These are phyloP conservation scores for Cololabis saira DNA, from an alignment of 2,113 vertebrate species.

Conservation along the genomic window DNA sequence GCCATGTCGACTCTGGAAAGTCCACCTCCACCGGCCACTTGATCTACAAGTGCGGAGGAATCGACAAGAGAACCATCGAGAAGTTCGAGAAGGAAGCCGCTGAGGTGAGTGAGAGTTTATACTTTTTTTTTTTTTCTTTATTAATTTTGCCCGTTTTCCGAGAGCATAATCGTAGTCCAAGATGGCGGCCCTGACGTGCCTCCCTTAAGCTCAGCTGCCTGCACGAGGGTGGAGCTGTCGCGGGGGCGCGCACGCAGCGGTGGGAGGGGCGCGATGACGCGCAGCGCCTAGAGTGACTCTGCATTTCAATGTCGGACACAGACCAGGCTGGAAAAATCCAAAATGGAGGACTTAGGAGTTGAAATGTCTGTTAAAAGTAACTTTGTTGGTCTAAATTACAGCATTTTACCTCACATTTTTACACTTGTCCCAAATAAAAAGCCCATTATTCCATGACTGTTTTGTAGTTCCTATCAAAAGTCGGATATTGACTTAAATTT, in stretches of 20 bases:
- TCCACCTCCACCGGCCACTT: slow-evolving; percentile 86
- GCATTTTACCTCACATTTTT: too few relatives aligned
- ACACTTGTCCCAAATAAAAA: too few relatives aligned
- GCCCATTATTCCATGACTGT: too few relatives aligned
- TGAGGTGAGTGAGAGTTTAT: slow-evolving; percentile 75
- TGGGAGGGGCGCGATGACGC: slow-evolving; percentile 64
- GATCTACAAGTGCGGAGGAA: slow-evolving; percentile 88
- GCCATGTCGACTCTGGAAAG: slow-evolving; percentile 88
- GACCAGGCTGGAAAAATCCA: too few relatives aligned
- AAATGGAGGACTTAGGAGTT: too few relatives aligned
- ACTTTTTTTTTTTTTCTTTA: neutral
- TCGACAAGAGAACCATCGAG: slow-evolving; percentile 88
- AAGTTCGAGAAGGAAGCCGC: slow-evolving; percentile 88
- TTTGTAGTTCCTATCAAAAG: too few relatives aligned
- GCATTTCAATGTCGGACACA: slow-evolving; percentile 21
- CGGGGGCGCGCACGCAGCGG: slow-evolving; percentile 55
- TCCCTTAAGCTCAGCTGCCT: slow-evolving; percentile 39
- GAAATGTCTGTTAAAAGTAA: too few relatives aligned
- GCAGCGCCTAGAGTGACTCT: slow-evolving; percentile 42
- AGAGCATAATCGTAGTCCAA: slow-evolving; percentile 55
- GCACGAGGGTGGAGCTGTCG: slow-evolving; percentile 52
- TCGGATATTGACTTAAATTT: too few relatives aligned
- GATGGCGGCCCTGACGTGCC: slow-evolving; percentile 80
- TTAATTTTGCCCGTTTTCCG: too few relatives aligned
- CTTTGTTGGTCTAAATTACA: too few relatives aligned